Evolutionary conservation across 2,113 vertebrate species (phyloP).

Genomic region (Etia nguti): DNA sequence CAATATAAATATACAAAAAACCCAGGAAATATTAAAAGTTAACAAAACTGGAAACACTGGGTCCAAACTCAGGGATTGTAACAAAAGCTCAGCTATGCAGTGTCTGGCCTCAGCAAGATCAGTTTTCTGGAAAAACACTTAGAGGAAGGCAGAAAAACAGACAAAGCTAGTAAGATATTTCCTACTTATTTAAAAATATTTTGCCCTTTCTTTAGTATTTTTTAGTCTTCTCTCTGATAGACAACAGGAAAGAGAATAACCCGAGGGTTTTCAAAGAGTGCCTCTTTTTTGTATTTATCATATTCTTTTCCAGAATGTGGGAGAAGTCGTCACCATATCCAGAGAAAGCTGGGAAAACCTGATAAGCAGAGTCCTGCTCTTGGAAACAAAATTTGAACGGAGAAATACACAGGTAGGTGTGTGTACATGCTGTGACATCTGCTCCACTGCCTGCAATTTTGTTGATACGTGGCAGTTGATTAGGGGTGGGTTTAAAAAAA

Average conservation of each 20-base stretch:
- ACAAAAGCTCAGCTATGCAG: slow-evolving; percentile 57
- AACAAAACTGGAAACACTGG: background rate
- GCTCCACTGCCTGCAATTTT: background rate
- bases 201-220: background rate
- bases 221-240: background rate
- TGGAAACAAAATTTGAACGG: slow-evolving; percentile 84
- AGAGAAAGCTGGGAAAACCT: slow-evolving; percentile 84
- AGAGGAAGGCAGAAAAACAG: slow-evolving; percentile 53
- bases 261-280: accelerated
- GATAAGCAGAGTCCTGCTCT: slow-evolving; percentile 80
- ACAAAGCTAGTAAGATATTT: slow-evolving; percentile 51
- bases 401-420: slow-evolving; percentile 38
- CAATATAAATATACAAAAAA: too few relatives aligned
- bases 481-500: background rate
- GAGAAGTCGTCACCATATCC: slow-evolving; percentile 45
- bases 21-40: too few relatives aligned
- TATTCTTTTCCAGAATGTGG: background rate
- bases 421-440: background rate
- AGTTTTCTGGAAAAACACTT: slow-evolving; percentile 73
- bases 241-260: background rate
- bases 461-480: background rate
- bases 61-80: background rate
- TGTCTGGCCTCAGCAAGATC: slow-evolving; percentile 73
- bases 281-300: background rate
- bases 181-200: background rate